Base-by-base conservation (phyloP, 23 tunicate genomes). In the Diplosoma virens region DNA sequence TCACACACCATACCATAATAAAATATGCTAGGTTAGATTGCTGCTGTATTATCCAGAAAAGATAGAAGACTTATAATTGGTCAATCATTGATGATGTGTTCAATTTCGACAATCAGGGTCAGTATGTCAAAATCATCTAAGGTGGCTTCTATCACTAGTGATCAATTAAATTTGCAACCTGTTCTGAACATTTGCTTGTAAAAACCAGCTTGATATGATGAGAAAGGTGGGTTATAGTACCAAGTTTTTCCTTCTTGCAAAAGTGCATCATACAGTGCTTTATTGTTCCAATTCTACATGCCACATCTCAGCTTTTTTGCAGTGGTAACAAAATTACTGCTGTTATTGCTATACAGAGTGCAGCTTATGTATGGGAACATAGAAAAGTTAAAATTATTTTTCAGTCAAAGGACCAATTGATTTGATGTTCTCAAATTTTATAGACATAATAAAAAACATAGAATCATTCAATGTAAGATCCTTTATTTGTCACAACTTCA, bases 321-420 rank as follows among this genome's bases (percentile, higher is more conserved):
- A 0, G 78, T 60, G 21, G 50, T 60, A 30, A 67, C 54, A n/a
- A 27, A 27, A 20, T 66, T 66, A 9, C 18, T 27, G 14, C 48
- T 76, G 71, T 72, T 73, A 33, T 79, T 76, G 33, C 59, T 27
- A 7, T 25, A n/a, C n/a, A n/a, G n/a, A n/a, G n/a, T n/a, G n/a
- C n/a, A n/a, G n/a, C n/a, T n/a, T n/a, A n/a, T n/a, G n/a, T n/a
- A n/a, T n/a, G n/a, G n/a, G n/a, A n/a, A n/a, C n/a, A n/a, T n/a
- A n/a, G n/a, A n/a, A n/a, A n/a, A n/a, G n/a, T n/a, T n/a, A n/a
- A n/a, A n/a, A n/a, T n/a, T n/a, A n/a, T n/a, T n/a, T n/a, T n/a
- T n/a, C n/a, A n/a, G n/a, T n/a, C n/a, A n/a, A n/a, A n/a, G n/a
- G n/a, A n/a, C n/a, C n/a, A n/a, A n/a, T n/a, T n/a, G n/a, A n/a